phyloP scores from a whole-genome alignment of 2,888 invertebrate species.

The Eumerus sabulonum region DNA sequence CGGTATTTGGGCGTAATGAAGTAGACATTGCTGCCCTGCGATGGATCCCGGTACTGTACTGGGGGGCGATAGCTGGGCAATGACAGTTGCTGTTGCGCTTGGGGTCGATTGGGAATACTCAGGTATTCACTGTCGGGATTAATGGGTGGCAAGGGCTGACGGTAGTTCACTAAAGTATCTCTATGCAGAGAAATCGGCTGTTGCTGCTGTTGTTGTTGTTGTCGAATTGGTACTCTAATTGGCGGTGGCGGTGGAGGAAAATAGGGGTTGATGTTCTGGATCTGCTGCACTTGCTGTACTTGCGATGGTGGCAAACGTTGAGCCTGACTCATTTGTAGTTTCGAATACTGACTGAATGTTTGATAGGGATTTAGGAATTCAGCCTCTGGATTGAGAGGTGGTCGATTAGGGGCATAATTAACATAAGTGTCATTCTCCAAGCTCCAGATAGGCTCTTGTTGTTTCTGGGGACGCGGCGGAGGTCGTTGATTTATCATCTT shows the following conservation, averaged over 20 bases:
- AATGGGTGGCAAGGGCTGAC: slow-evolving; percentile 83
- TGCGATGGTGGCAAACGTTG: slow-evolving; percentile 57
- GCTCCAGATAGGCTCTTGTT: slow-evolving; percentile 74
- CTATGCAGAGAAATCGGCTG: slow-evolving; percentile 75
- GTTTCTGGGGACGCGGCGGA: slow-evolving; percentile 69
- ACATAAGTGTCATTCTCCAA: slow-evolving; percentile 83
- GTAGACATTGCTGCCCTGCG: slow-evolving; percentile 68
- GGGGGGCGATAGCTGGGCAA: slow-evolving; percentile 56
- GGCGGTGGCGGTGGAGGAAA: slow-evolving; percentile 68
- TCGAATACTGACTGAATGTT: slow-evolving; percentile 66
- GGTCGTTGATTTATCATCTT: slow-evolving; percentile 53
- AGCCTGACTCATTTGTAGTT: slow-evolving; percentile 54
- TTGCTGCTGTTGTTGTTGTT: slow-evolving; percentile 82
- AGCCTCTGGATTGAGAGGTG: slow-evolving; percentile 84
- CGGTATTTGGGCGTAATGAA: slow-evolving; percentile 72
- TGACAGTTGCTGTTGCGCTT: slow-evolving; percentile 51
- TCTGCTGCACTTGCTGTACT: slow-evolving; percentile 53
- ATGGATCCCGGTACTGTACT: slow-evolving; percentile 52
- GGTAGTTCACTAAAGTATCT: slow-evolving; percentile 71
- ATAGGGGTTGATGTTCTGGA: slow-evolving; percentile 71
- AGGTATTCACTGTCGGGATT: slow-evolving; percentile 85
- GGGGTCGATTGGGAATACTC: slow-evolving; percentile 66
- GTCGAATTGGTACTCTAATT: slow-evolving; percentile 39
- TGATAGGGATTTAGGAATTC: slow-evolving; percentile 81
- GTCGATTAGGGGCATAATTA: slow-evolving; percentile 82